phyloP scores from a whole-genome alignment of 2,113 vertebrate species.

The Pipa parva region DNA sequence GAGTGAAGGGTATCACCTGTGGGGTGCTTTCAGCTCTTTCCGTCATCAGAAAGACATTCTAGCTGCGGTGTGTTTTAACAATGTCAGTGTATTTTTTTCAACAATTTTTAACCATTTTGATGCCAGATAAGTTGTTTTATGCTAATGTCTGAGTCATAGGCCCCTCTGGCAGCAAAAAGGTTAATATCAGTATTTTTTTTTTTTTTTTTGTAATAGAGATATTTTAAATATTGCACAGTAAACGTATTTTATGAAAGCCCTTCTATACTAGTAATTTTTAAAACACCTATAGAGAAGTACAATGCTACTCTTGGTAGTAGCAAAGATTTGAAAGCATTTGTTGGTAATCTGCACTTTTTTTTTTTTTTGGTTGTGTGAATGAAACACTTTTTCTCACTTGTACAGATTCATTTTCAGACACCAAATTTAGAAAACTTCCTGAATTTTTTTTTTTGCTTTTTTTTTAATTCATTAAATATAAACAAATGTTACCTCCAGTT shows the following conservation, averaged over 20 bases:
- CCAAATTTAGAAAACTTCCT: too few relatives aligned
- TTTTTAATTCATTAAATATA: too few relatives aligned
- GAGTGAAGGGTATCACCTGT: not conserved
- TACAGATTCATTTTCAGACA: too few relatives aligned
- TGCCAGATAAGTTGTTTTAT: not conserved
- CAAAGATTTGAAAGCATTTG: too few relatives aligned
- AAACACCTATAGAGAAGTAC: too few relatives aligned
- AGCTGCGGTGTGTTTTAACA: not conserved
- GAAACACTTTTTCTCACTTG: too few relatives aligned
- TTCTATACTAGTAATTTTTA: too few relatives aligned
- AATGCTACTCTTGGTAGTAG: too few relatives aligned
- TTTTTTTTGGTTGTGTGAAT: not conserved
- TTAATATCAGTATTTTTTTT: slow-evolving; percentile 2
- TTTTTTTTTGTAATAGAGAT: slow-evolving; percentile 3
- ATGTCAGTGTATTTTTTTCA: not conserved
- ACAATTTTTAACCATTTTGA: not conserved
- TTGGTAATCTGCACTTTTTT: not conserved
- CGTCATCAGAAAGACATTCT: not conserved
- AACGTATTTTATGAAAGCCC: slow-evolving; percentile 17
- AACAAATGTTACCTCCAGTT: too few relatives aligned
- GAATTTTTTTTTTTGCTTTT: too few relatives aligned
- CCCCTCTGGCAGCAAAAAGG: not conserved
- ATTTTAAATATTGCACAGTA: slow-evolving; percentile 35
- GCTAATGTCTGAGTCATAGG: not conserved
- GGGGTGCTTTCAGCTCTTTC: not conserved